A percentile compares a stretch with the other conserved stretches of the same genome.
Evolutionary conservation across 2,113 vertebrate species (phyloP).

Genomic region (Gopherus evgoodei): DNA sequence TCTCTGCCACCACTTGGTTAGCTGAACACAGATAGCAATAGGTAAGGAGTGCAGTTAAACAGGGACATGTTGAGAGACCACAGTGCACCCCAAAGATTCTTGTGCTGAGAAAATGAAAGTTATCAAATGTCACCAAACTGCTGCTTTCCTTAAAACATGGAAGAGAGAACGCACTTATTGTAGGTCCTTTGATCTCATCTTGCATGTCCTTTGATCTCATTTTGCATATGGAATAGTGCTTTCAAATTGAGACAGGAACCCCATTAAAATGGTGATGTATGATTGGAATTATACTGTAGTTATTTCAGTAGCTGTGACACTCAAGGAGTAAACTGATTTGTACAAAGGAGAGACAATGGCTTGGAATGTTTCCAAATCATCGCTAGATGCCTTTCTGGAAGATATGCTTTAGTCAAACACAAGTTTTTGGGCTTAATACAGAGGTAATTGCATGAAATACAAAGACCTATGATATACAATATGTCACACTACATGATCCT

Average conservation of each 20-base stretch:
- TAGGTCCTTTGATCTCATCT: slow-evolving; percentile 50
- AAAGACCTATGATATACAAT: accelerated
- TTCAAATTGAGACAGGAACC: slow-evolving; percentile 49
- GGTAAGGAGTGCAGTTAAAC: slow-evolving; percentile 75
- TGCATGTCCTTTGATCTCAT: slow-evolving; percentile 51
- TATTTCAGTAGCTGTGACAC: slow-evolving; percentile 47
- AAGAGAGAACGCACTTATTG: slow-evolving; percentile 9
- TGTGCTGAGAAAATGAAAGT: slow-evolving; percentile 77
- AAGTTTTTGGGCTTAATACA: neutral
- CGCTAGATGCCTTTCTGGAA: neutral
- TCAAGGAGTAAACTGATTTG: slow-evolving; percentile 15
- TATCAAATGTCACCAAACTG: slow-evolving; percentile 73
- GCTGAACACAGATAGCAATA: slow-evolving; percentile 75
- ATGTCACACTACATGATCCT: neutral
- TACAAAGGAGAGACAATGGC: slow-evolving; percentile 14
- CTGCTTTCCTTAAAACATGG: slow-evolving; percentile 70
- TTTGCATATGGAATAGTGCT: slow-evolving; percentile 59
- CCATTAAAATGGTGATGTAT: slow-evolving; percentile 56
- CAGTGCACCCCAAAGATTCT: slow-evolving; percentile 79
- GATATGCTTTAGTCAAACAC: neutral
- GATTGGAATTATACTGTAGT: slow-evolving; percentile 43
- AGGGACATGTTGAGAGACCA: slow-evolving; percentile 76
- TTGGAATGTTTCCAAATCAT: neutral
- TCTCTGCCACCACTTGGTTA: slow-evolving; percentile 80
- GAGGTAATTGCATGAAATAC: neutral